Evolutionary conservation across 2,797 vertebrate species (phyloP).

Genomic region (Propithecus deckenii): DNA sequence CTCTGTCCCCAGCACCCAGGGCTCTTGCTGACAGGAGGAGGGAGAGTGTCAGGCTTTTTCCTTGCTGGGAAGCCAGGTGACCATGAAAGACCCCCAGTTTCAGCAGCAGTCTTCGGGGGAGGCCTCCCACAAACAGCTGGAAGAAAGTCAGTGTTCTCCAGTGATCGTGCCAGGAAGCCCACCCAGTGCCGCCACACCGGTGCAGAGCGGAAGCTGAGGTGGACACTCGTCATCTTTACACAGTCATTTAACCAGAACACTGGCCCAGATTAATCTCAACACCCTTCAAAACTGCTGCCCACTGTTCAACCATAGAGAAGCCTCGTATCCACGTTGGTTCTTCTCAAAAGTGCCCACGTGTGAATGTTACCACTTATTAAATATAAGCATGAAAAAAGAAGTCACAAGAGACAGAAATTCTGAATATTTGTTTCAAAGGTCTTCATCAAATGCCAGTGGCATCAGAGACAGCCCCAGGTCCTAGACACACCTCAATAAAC

Average conservation of each 20-base stretch:
- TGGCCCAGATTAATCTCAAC: background rate
- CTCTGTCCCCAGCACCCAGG: background rate
- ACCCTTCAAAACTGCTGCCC: background rate
- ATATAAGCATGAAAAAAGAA: background rate
- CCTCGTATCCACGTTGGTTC: background rate
- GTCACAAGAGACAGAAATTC: background rate
- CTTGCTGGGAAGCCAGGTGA: background rate
- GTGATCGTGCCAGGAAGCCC: background rate
- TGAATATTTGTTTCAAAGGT: background rate
- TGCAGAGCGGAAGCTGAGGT: accelerated
- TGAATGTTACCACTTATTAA: background rate
- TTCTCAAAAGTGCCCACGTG: background rate
- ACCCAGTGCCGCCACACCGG: background rate
- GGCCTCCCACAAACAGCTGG: background rate
- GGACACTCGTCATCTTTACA: background rate
- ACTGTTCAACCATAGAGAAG: background rate
- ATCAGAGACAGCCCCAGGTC: background rate
- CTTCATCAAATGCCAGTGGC: background rate
- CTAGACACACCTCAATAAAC: accelerated
- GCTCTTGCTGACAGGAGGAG: background rate
- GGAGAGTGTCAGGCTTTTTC: background rate
- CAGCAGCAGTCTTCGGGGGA: background rate
- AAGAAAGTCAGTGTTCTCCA: background rate
- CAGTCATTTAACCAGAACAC: background rate
- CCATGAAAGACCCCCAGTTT: background rate